Evolutionary conservation across 2,888 invertebrate species (phyloP), one percentile per base, ranked within the genome.

Genomic region (Melanargia galathea): DNA sequence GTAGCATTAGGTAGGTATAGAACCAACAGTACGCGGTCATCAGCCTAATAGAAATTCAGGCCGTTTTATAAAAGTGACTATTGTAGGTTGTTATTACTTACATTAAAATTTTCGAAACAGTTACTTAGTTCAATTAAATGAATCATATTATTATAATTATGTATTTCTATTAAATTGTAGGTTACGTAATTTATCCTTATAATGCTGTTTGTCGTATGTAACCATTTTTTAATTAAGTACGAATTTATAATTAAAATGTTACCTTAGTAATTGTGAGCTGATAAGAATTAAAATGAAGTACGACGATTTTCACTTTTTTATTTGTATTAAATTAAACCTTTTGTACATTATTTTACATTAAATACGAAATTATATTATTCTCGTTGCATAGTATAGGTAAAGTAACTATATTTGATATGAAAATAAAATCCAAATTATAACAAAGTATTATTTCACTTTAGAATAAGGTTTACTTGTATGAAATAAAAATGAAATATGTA

Each of bases 401-500:
- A n/a, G n/a, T n/a, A n/a, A n/a, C n/a, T 38, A 43, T 56, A 24
- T 56, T 24, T 40, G 22, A 10, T 55, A 55, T 30, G 22, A 54
- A 56, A 38, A 13, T 18, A 43, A 43, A 43, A 24, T 56, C 4
- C 22, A 43, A 43, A n/a, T 24, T 7, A 40, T 55, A 55, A 40
- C 24, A 40, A 24, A 40, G 22, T 38, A 55, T 24, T 22, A 22
- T 38, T 38, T 38, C 38, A 54, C 38, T 38, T 38, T 38, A 54
- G 35, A 24, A 20, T 58, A 46, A 30, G 48, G 13, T 38, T 24
- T 5, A 60, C n/a, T n/a, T n/a, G n/a, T 43, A 52, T 35, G 43
- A 62, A 60, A 62, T 55, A 72, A 74, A 73, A 75, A 77, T 74
- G 70, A 67, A 69, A 62, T 7, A 62, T 7, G 6, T 71, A 76